Base-by-base conservation (phyloP, 2,113 vertebrate genomes). In the Siniperca chuatsi region DNA sequence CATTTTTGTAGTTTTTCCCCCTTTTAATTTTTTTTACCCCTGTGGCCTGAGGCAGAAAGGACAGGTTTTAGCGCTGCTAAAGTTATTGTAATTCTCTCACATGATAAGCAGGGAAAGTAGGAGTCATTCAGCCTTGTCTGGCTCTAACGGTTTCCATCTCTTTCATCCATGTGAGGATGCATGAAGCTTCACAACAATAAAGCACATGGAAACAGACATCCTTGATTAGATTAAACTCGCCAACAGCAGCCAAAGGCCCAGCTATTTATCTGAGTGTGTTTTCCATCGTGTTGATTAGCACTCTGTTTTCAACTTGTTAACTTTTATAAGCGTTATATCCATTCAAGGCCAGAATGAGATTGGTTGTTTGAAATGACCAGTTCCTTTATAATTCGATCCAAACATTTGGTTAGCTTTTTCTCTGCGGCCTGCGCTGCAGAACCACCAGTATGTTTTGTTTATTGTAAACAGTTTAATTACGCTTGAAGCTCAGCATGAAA, bases 81-180 rank as follows among this genome's bases (percentile, higher is more conserved):
- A 62, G 79, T 61, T 81, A 7, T 40, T 81, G 25, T 84, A 68
- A 71, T 73, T 58, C 66, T 76, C 72, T 82, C 67, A 29, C 70
- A 77, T 40, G 79, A 78, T 78, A 25, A 79, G 18, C 68, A 18
- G 44, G 12, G 81, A 86, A 86, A 80, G 78, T 67, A 21, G 57
- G 78, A 67, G 67, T 83, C 79, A 16, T 72, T 75, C 57, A 67
- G 8, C 61, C 64, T 29, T 8, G 21, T 61, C 65, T 78, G 80
- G 65, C 57, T 67, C 73, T 35, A 73, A 66, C 6, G 23, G 62
- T 92, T 92, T 92, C 90, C 90, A 90, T 85, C 71, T 64, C 86
- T 91, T 87, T 90, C 82, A 83, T 85, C 86, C 61, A 6, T 44
- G 78, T 77, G 82, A 88, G 75, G 89, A 90, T 90, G 86, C 70